Evolutionary conservation across 2,113 vertebrate species (phyloP), one percentile per base, ranked within the genome.

Genomic region (Lontra canadensis): DNA sequence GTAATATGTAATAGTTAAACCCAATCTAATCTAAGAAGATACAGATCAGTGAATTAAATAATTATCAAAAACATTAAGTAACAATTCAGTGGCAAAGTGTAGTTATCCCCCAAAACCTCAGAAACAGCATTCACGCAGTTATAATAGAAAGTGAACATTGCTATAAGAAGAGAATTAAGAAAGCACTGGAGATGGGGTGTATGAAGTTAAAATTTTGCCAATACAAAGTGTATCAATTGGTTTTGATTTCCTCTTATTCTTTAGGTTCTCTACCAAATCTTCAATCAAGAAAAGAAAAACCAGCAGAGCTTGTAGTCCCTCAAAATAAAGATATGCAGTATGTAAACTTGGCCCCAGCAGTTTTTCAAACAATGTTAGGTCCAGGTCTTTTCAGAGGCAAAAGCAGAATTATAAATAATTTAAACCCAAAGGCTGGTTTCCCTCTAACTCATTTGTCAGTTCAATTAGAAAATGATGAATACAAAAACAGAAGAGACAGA

Each of bases 391-490:
- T 79, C 78, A 93, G 63, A 96, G 95, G 81, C 71, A 96, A 96
- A 92, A 97, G 80, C 96, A 90, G 90, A 98, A 97, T 94, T 90
- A 95, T 94, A 97, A 98, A 98, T 6, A 92, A 97, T 96, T 87
- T 34, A 97, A 96, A 97, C 83, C 44, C 55, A 91, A 97, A 97
- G 81, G 78, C 96, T 96, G 59, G 93, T 96, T 97, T 3, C 67
- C 96, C 49, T 97, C 97, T 97, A 94, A 96, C 97, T 97, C 96
- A 96, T 98, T 98, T 81, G 52, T 36, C 76, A 97, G 94, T 82
- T 98, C 98, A 98, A 98, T 98, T 97, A 98, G 97, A 98, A 98
- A 98, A 97, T 96, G 92, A 94, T 95, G 84, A 97, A 90, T 52
- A 95, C 87, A 96, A 94, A 91, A 98, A 98, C 44, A 88, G 63